Percentiles rank a stretch among this genome's conserved stretches.
Evolutionary conservation across 2,113 vertebrate genomes (phyloP).

Genomic region (Antechinus stuartii): DNA sequence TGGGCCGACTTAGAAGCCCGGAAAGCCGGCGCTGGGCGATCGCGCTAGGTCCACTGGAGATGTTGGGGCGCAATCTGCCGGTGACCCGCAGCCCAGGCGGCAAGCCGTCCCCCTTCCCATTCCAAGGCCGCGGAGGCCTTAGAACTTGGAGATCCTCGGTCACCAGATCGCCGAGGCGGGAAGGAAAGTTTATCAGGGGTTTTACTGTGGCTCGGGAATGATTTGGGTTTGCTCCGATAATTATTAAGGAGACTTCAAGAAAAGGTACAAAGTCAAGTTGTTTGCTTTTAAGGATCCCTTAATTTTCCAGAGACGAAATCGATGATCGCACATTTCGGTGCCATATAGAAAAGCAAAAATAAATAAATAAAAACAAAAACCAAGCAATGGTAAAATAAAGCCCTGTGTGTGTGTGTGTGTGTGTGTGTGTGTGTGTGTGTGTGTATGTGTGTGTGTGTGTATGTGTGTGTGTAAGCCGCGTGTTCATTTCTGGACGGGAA

Average conservation of each 20-base stretch:
- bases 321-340: not conserved
- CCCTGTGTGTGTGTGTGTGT: not conserved
- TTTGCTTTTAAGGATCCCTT: constrained; percentile 53
- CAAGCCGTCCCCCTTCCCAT: not conserved
- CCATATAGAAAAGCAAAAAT: not conserved
- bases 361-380: not conserved
- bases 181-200: not conserved
- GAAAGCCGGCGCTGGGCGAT: not conserved
- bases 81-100: fast-evolving
- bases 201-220: constrained; percentile 2
- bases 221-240: constrained; percentile 45
- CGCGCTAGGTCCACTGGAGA: not conserved
- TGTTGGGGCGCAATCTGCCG: not conserved
- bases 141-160: not conserved
- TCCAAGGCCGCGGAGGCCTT: not conserved
- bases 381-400: not conserved
- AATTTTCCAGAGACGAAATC: constrained; percentile 1
- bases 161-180: not conserved
- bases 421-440: no score
- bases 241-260: constrained; percentile 6
- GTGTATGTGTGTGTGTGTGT: no score
- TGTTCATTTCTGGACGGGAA: constrained; percentile 20
- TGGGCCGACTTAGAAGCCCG: not conserved
- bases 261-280: not conserved
- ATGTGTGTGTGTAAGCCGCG: no score